These are phyloP conservation scores for Stenoptilia bipunctidactyla DNA, from an alignment of 2,888 invertebrate species.

Conservation along the genomic window DNA sequence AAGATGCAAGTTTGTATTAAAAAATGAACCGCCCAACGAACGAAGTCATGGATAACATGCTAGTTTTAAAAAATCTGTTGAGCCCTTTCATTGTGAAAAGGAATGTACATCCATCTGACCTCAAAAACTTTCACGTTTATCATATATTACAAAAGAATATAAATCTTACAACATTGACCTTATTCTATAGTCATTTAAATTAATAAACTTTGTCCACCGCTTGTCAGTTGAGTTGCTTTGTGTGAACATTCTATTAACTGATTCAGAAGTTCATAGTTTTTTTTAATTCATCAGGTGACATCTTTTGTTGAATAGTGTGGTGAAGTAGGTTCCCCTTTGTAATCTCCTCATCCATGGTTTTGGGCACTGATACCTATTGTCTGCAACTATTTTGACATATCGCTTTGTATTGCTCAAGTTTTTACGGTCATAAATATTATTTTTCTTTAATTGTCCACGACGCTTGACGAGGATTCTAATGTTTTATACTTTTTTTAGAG, in stretches of 20 bases:
- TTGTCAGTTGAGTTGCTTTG: conserved; percentile 40
- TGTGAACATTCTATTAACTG: conserved; percentile 53
- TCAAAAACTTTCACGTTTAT: no score
- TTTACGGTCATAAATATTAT: conserved; percentile 49
- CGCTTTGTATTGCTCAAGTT: conserved; percentile 54
- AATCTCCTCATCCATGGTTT: conserved; percentile 28
- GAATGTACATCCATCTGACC: no score
- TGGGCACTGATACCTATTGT: conserved; percentile 19
- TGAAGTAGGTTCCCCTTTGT: conserved; percentile 38
- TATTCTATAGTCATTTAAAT: conserved; percentile 31
- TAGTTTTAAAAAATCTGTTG: no score
- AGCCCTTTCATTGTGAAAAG: no score
- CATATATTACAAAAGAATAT: no score
- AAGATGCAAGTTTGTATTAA: no score
- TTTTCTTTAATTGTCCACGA: conserved; percentile 25
- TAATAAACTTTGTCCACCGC: conserved; percentile 40
- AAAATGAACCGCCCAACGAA: no score
- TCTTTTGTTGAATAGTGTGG: conserved; percentile 34
- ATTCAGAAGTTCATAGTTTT: conserved; percentile 65
- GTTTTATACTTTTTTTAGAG: background rate
- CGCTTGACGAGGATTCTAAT: conserved; percentile 44
- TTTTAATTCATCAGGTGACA: conserved; percentile 44
- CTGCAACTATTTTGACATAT: conserved; percentile 64
- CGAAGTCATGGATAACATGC: no score
- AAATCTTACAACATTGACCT: no score